Base-by-base conservation (phyloP, 2,113 vertebrate species). In the Larimichthys polyactis region DNA sequence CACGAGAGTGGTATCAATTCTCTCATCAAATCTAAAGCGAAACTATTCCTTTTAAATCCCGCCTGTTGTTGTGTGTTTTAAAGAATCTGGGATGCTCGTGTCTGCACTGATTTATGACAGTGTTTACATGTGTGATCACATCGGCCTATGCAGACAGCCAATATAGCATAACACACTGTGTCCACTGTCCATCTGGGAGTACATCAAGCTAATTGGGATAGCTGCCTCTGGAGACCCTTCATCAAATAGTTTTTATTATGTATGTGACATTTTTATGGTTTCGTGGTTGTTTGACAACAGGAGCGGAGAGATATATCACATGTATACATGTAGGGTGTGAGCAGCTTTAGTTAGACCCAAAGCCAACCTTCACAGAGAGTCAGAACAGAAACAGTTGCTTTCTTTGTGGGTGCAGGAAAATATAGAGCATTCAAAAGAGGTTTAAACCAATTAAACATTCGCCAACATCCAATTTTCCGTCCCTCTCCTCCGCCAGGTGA, bases 401-500 rank as follows among this genome's bases (percentile, higher is more conserved):
- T 20, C 40, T 29, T 46, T 15, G 15, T 22, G 15, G 20, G 51
- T 6, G 6, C 6, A 36, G 29, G 29, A 32, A 5, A 32, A 32
- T 11, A 44, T 44, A 2, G 11, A 44, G 12, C 11, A 14, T 46
- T 46, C 3, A 46, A 40, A 40, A 40, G 7, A 40, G 36, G 7
- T 40, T 40, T 9, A 40, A 40, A 40, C 36, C 5, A 16, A 36
- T 22, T 0, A 19, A 17, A 40, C 19, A 27, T 32, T 9, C 12
- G 2, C 14, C 54, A n/a, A 36, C 20, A n/a, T n/a, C 8, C 43
- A 12, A 15, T 14, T 40, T 4, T 27, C 24, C 9, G 15, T 5
- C 15, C 43, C 0, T 9, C 3, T 0, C 1, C 11, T 24, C 12
- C 60, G 0, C 2, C 71, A 97, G 97, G 97, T 98, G 90, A 97